These are phyloP conservation scores for Chiropotes sagulatus DNA, from an alignment of 2,797 vertebrate genomes.

Conservation along the genomic window DNA sequence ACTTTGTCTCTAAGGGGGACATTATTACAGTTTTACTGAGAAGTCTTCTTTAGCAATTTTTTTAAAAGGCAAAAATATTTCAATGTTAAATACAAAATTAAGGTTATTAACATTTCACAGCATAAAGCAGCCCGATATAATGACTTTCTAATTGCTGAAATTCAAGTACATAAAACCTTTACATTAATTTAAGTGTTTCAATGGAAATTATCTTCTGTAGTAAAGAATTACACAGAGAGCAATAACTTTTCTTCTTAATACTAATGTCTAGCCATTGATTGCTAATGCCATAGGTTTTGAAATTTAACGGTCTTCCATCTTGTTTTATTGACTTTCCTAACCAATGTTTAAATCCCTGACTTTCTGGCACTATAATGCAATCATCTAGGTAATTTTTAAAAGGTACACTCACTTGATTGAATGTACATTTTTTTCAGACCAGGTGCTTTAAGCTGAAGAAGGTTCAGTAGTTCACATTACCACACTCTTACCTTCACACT, in stretches of 20 bases:
- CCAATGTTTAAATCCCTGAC: background rate
- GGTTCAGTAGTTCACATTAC: rapidly evolving
- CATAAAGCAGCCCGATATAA: background rate
- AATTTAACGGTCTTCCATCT: background rate
- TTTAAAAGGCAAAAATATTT: background rate
- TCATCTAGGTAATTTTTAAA: background rate
- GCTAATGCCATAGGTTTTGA: background rate
- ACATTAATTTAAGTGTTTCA: background rate
- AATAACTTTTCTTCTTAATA: background rate
- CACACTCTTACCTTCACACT: constrained; percentile 91
- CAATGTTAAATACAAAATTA: background rate
- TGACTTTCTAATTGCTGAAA: background rate
- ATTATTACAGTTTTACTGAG: background rate
- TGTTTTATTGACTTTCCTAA: background rate
- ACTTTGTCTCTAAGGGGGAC: background rate
- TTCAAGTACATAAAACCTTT: background rate
- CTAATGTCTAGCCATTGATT: background rate
- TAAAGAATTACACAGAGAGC: background rate
- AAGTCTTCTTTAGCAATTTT: background rate
- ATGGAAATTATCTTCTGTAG: background rate
- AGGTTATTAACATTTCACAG: background rate
- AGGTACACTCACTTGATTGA: background rate
- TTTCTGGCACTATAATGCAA: background rate
- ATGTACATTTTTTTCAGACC: background rate
- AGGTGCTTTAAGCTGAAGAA: background rate